Evolutionary conservation across 2,888 invertebrate genomes (phyloP).

Genomic region (Caenorhabditis becei): DNA sequence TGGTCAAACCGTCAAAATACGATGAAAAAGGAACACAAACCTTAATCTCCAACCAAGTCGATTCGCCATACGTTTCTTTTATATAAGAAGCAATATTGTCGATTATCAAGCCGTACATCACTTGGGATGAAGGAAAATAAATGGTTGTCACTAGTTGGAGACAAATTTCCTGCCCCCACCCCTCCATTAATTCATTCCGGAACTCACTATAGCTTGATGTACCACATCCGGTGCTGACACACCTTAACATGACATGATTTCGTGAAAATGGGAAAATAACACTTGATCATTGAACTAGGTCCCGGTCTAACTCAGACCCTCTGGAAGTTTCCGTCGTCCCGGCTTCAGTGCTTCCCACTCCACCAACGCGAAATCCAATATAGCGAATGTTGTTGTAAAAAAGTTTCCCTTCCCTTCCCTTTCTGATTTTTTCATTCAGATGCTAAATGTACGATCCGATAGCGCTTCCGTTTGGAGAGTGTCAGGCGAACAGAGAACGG

Average conservation of each 20-base stretch:
- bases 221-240: conserved; percentile 41
- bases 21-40: conserved; percentile 33
- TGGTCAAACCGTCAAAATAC: conserved; percentile 7
- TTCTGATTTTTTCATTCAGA: conserved; percentile 8
- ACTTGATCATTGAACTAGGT: conserved; percentile 27
- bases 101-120: conserved; percentile 95
- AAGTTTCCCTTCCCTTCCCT: background rate
- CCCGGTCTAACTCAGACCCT: no score
- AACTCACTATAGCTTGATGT: conserved; percentile 45
- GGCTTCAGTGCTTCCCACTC: background rate
- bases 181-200: conserved; percentile 37
- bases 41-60: conserved; percentile 86
- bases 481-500: background rate
- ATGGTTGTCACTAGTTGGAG: background rate
- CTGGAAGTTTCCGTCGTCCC: no score
- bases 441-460: conserved; percentile 18
- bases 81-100: conserved; percentile 96
- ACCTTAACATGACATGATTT: background rate
- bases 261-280: background rate
- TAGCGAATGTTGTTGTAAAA: conserved; percentile 39
- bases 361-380: conserved; percentile 20
- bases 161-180: conserved; percentile 33
- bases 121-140: background rate
- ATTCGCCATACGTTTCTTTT: conserved; percentile 93
- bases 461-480: conserved; percentile 5